These are phyloP conservation scores for Trypoxylus dichotomus DNA, from an alignment of 1,140 invertebrate species.

Conservation along the genomic window DNA sequence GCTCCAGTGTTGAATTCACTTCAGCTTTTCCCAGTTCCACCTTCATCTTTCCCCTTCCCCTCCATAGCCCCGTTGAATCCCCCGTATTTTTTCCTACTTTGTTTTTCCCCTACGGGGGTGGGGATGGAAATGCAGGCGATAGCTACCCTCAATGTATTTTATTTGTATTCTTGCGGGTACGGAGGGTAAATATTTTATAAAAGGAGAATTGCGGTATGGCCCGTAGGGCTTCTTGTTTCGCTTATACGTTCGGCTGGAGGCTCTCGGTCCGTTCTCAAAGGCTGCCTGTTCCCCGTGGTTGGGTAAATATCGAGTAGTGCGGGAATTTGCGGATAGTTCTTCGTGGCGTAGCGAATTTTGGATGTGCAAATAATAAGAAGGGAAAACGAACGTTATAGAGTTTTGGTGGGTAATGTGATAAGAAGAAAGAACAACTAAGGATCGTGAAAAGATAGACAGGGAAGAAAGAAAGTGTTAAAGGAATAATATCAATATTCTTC, in stretches of 20 bases:
- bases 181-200: slow-evolving; percentile 12
- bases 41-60: background rate
- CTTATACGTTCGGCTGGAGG: background rate
- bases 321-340: background rate
- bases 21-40: background rate
- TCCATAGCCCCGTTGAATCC: background rate
- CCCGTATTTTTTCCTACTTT: background rate
- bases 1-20: background rate
- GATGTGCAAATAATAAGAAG: background rate
- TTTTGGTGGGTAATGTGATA: background rate
- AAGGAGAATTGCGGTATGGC: slow-evolving; percentile 12
- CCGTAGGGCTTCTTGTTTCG: background rate
- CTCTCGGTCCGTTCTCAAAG: background rate
- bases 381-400: background rate
- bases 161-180: slow-evolving; percentile 13
- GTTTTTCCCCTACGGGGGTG: background rate
- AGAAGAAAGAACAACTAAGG: background rate
- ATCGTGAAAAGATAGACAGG: too few relatives aligned
- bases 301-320: background rate
- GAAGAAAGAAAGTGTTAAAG: too few relatives aligned
- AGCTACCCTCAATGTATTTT: background rate
- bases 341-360: background rate
- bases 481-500: too few relatives aligned
- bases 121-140: background rate
- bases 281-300: background rate